These are phyloP conservation scores for Melipona beecheii DNA, from an alignment of 2,888 invertebrate genomes.

Conservation along the genomic window DNA sequence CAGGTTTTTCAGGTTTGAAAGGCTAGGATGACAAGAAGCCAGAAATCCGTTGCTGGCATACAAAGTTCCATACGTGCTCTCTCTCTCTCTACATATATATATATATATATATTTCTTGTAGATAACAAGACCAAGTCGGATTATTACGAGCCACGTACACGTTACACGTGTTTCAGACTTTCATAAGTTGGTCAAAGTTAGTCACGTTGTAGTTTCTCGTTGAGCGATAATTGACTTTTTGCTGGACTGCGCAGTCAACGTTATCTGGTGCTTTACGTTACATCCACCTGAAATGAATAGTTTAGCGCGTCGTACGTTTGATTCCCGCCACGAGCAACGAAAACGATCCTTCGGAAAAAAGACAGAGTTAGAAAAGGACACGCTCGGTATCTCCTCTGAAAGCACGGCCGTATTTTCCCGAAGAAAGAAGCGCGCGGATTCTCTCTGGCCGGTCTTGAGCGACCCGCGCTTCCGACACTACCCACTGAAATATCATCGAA, in stretches of 20 bases:
- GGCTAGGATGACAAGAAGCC: neutral
- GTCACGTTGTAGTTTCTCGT: neutral
- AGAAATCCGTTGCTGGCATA: neutral
- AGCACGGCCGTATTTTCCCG: slow-evolving; percentile 49
- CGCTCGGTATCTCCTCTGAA: slow-evolving; percentile 34
- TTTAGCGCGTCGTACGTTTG: neutral
- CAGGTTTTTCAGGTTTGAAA: slow-evolving; percentile 17
- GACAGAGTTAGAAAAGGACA: slow-evolving; percentile 22
- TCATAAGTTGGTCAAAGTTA: neutral
- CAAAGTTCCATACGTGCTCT: neutral
- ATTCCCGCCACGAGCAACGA: neutral
- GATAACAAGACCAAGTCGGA: neutral
- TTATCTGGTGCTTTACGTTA: neutral
- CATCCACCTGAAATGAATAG: neutral
- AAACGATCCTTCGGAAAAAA: neutral
- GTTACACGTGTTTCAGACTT: neutral
- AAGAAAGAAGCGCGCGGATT: slow-evolving; percentile 20
- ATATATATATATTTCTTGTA: neutral
- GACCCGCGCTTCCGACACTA: slow-evolving; percentile 21
- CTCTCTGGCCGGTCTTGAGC: slow-evolving; percentile 13
- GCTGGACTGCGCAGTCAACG: neutral
- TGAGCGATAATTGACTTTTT: neutral
- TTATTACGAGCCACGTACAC: neutral
- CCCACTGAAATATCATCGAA: slow-evolving; percentile 34
- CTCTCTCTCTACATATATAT: neutral